These are phyloP conservation scores for Phrynocephalus versicolor DNA, from an alignment of 2,113 vertebrate species.

Conservation along the genomic window DNA sequence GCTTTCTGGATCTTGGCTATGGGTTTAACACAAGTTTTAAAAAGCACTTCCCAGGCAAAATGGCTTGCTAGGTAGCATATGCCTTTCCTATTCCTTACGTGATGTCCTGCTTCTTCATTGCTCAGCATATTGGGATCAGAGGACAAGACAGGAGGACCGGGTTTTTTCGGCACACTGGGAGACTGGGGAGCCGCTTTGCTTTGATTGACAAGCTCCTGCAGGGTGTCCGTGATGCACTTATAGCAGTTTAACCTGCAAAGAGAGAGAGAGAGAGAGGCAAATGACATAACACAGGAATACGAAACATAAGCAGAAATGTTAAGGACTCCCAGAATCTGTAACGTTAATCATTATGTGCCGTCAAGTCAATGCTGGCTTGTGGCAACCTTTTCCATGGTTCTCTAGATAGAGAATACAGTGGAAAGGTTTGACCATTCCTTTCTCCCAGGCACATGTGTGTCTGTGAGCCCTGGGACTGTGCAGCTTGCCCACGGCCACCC, in stretches of 20 bases:
- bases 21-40: neutral
- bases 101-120: constrained; percentile 94
- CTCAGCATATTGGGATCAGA: constrained; percentile 98
- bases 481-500: too few species aligned
- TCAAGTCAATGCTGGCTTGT: too few species aligned
- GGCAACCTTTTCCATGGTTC: too few species aligned
- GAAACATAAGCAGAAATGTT: neutral
- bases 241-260: constrained; percentile 87
- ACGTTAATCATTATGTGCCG: neutral
- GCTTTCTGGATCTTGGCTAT: neutral
- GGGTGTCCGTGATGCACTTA: constrained; percentile 96
- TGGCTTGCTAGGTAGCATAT: neutral
- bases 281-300: neutral
- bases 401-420: too few species aligned
- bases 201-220: constrained; percentile 96
- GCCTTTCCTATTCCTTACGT: constrained; percentile 77
- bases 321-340: neutral
- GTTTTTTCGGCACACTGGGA: constrained; percentile 96
- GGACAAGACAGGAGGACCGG: constrained; percentile 92
- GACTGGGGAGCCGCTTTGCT: constrained; percentile 98
- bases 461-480: too few species aligned
- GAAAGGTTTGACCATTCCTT: too few species aligned
- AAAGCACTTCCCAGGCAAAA: neutral
- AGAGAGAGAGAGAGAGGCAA: neutral
- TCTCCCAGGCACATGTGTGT: too few species aligned